Percentiles rank a stretch among this genome's conserved stretches.
phyloP scores from a whole-genome alignment of 2,113 vertebrate genomes.

The Megaleporinus macrocephalus region DNA sequence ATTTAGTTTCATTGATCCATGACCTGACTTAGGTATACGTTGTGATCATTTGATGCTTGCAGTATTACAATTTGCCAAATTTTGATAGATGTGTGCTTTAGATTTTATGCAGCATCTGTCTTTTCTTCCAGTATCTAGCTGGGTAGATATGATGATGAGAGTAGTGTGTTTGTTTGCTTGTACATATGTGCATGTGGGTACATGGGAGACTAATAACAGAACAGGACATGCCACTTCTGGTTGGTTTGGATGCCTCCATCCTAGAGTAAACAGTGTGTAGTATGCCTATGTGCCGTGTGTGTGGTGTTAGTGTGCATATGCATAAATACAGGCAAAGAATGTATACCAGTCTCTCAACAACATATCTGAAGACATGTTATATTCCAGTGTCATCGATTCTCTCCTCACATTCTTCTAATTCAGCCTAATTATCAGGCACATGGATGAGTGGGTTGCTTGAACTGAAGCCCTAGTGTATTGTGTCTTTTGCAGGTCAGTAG shows the following conservation, averaged over 20 bases:
- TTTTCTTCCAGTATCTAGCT: background rate
- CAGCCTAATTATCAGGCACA: background rate
- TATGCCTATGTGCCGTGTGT: no score
- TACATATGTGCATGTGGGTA: background rate
- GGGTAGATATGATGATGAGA: background rate
- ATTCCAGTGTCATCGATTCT: no score
- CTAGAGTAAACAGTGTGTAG: background rate
- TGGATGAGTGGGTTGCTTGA: background rate
- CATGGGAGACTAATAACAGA: background rate
- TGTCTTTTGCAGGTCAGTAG: background rate
- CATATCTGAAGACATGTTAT: background rate
- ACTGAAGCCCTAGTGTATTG: background rate
- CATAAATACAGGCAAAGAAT: background rate
- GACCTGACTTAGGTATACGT: slow-evolving; percentile 8
- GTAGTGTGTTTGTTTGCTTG: background rate
- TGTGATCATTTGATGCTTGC: background rate
- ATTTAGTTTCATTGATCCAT: slow-evolving; percentile 12
- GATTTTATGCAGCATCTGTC: background rate
- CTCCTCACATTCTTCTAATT: background rate
- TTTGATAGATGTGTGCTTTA: background rate
- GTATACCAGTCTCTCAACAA: background rate
- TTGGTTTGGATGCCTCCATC: background rate
- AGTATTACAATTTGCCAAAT: background rate
- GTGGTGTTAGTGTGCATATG: background rate
- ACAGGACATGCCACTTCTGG: background rate